Evolutionary conservation across 2,797 vertebrate species (phyloP).

Genomic region (Coendou prehensilis): DNA sequence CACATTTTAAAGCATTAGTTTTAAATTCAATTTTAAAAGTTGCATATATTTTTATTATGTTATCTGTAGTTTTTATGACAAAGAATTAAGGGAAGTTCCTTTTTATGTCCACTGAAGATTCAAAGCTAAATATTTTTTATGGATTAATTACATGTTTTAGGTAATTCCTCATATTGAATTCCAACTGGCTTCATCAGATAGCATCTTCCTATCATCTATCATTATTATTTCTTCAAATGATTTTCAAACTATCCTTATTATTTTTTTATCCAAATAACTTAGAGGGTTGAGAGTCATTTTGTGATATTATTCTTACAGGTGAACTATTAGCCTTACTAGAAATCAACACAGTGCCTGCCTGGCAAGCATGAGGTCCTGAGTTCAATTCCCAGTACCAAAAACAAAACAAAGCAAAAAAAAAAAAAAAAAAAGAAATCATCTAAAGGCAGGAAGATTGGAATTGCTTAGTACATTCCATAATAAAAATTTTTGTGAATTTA

Average conservation of each 20-base stretch:
- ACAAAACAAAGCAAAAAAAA: too few species aligned
- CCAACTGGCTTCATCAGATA: background rate
- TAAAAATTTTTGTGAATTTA: background rate
- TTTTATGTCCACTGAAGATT: background rate
- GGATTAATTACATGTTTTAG: background rate
- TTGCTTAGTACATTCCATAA: background rate
- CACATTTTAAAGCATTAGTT: background rate
- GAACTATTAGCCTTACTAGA: background rate
- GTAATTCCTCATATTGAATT: background rate
- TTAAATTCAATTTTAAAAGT: background rate
- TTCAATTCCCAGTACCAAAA: too few species aligned
- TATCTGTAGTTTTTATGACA: background rate
- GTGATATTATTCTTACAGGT: background rate
- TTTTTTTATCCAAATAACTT: constrained; percentile 37
- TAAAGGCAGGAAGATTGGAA: background rate
- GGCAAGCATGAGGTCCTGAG: too few species aligned
- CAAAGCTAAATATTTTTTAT: constrained; percentile 1
- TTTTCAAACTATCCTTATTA: background rate
- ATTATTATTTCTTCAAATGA: background rate
- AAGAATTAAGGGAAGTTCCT: background rate
- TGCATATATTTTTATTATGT: background rate
- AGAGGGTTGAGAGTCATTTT: background rate
- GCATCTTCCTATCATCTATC: background rate
- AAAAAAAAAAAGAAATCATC: background rate
- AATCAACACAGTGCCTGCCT: background rate